Evolutionary conservation across 1,140 invertebrate species (phyloP), one percentile per base, ranked within the genome.

Genomic region (Aphelenchoides besseyi): DNA sequence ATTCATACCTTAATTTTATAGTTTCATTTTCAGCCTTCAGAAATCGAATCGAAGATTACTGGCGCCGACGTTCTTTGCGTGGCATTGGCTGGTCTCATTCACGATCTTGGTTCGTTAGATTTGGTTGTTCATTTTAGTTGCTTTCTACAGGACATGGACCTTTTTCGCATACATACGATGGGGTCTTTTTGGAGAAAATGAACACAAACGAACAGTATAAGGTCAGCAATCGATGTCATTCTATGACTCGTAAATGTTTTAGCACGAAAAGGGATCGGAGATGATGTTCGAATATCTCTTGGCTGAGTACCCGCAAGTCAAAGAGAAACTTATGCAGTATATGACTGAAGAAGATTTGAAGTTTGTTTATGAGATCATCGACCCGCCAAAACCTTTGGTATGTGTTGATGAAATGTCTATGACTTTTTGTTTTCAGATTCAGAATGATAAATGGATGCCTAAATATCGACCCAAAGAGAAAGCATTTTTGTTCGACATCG

Each of bases 111-210:
- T n/a, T n/a, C n/a, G n/a, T n/a, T n/a, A n/a, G n/a, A n/a, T n/a
- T n/a, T n/a, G n/a, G n/a, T n/a, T n/a, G n/a, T n/a, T n/a, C n/a
- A n/a, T n/a, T n/a, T n/a, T n/a, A n/a, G n/a, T n/a, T n/a, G n/a
- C n/a, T n/a, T n/a, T n/a, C n/a, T n/a, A n/a, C n/a, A n/a, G n/a
- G n/a, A 8, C 90, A 90, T 82, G 89, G 90, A 1, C 89, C 90
- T 2, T 89, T 89, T 80, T 89, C 88, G 28, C 89, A 90, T 79
- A 73, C 85, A 0, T 90, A 88, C 88, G 89, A 90, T 35, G 48
- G 35, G 77, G 32, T 29, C 3, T 88, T 83, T 55, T 83, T 83
- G 59, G 70, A 59, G 61, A 52, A 69, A 70, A 76, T 59, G 41
- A 63, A 77, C 41, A 18, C 37, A 18, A 68, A 57, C 9, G 66